These are phyloP conservation scores for Pecten maximus DNA, from an alignment of 2,888 invertebrate species.

Conservation along the genomic window DNA sequence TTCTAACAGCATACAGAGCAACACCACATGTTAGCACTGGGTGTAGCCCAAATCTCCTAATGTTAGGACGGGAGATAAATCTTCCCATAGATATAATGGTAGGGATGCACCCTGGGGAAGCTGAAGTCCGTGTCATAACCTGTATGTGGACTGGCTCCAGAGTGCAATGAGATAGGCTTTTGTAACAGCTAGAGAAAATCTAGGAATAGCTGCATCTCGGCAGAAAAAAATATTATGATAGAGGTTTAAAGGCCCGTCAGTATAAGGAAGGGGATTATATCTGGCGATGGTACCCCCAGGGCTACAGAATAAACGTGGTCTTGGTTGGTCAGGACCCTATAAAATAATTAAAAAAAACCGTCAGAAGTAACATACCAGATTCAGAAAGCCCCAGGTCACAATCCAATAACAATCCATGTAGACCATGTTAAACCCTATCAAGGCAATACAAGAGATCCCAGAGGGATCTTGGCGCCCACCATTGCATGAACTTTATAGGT, in stretches of 20 bases:
- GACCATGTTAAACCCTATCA: slow-evolving; percentile 52
- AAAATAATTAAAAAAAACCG: slow-evolving; percentile 38
- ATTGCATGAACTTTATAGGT: too few species aligned
- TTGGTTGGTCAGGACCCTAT: slow-evolving; percentile 53
- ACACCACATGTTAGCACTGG: slow-evolving; percentile 54
- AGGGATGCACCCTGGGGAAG: slow-evolving; percentile 37
- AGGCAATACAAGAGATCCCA: too few species aligned
- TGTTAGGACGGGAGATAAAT: slow-evolving; percentile 57
- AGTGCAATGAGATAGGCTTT: slow-evolving; percentile 39
- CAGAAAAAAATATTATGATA: slow-evolving; percentile 55
- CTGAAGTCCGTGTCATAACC: slow-evolving; percentile 42
- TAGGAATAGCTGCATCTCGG: slow-evolving; percentile 46
- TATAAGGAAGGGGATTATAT: slow-evolving; percentile 43
- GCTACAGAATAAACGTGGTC: slow-evolving; percentile 50
- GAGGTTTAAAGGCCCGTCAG: slow-evolving; percentile 47
- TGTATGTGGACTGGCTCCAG: slow-evolving; percentile 53
- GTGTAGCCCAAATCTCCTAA: slow-evolving; percentile 55
- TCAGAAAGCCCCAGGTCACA: slow-evolving; percentile 31
- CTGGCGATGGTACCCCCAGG: slow-evolving; percentile 55
- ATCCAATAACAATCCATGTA: slow-evolving; percentile 44
- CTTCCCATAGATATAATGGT: slow-evolving; percentile 60
- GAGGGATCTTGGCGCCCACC: too few species aligned
- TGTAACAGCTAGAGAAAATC: slow-evolving; percentile 42
- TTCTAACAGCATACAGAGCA: slow-evolving; percentile 60
- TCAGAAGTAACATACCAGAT: slow-evolving; percentile 48